phyloP scores from a whole-genome alignment of 2,113 vertebrate species.

The Neolamprologus longior region DNA sequence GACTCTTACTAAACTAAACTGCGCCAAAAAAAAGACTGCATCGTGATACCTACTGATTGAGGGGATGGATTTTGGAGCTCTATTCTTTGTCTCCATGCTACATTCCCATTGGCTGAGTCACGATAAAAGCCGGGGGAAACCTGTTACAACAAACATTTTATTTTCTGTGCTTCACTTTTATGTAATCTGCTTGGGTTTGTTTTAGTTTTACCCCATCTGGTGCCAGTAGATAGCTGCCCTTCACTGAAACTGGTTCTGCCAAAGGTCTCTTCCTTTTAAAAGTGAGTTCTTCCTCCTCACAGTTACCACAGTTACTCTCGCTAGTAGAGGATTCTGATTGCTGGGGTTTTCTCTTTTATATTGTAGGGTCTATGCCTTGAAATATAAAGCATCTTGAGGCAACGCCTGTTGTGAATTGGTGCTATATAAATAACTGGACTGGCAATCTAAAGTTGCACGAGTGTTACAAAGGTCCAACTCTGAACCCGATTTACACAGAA shows the following conservation, averaged over 20 bases:
- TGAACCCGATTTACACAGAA: background rate
- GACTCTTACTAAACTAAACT: background rate
- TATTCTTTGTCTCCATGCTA: background rate
- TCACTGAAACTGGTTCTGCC: background rate
- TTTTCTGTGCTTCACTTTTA: background rate
- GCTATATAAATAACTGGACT: background rate
- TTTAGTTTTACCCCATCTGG: background rate
- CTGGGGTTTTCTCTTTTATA: background rate
- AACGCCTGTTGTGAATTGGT: background rate
- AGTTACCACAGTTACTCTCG: background rate
- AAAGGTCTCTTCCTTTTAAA: background rate
- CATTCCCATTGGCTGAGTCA: background rate
- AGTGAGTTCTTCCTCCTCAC: background rate
- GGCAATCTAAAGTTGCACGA: background rate
- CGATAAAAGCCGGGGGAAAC: background rate
- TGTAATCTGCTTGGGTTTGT: background rate
- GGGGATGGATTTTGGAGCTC: background rate
- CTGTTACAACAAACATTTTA: background rate
- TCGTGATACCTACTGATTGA: background rate
- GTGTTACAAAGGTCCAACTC: background rate
- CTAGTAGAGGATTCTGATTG: background rate
- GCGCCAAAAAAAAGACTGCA: background rate
- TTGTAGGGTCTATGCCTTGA: background rate
- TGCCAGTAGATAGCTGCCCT: background rate
- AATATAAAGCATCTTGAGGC: background rate